These are phyloP conservation scores for Oceanodroma tethys DNA, from an alignment of 2,113 vertebrate species.

Conservation along the genomic window DNA sequence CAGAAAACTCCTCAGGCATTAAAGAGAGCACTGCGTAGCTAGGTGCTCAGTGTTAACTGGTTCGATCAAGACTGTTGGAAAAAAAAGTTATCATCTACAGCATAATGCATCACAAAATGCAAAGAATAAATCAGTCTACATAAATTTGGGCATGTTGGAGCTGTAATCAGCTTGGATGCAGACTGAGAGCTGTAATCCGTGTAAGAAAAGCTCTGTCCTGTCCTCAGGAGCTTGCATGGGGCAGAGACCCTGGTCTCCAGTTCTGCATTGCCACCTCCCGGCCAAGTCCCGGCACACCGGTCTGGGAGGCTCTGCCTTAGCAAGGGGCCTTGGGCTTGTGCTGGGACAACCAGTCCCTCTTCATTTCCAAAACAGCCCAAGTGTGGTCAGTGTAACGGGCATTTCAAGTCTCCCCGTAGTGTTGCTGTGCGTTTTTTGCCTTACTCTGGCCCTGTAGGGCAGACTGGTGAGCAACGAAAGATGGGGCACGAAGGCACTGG, in stretches of 20 bases:
- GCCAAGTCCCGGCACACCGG: background rate
- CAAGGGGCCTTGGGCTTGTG: background rate
- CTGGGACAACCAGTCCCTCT: background rate
- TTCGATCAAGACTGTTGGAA: background rate
- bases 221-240: background rate
- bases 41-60: background rate
- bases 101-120: background rate
- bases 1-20: background rate
- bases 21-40: background rate
- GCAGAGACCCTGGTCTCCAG: background rate
- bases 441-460: background rate
- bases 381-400: fast-evolving
- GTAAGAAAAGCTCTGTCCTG: too few relatives aligned
- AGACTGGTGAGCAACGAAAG: background rate
- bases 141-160: background rate
- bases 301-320: too few relatives aligned
- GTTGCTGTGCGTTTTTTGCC: background rate
- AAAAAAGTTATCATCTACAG: background rate
- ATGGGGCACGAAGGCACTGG: background rate
- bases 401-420: fast-evolving
- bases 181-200: fast-evolving
- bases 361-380: fast-evolving
- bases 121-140: background rate
- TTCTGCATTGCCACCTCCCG: slow-evolving; percentile 65
- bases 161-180: background rate